Evolutionary conservation across 2,888 invertebrate genomes (phyloP), one percentile per base, ranked within the genome.

Genomic region (Leptodirus hochenwartii): DNA sequence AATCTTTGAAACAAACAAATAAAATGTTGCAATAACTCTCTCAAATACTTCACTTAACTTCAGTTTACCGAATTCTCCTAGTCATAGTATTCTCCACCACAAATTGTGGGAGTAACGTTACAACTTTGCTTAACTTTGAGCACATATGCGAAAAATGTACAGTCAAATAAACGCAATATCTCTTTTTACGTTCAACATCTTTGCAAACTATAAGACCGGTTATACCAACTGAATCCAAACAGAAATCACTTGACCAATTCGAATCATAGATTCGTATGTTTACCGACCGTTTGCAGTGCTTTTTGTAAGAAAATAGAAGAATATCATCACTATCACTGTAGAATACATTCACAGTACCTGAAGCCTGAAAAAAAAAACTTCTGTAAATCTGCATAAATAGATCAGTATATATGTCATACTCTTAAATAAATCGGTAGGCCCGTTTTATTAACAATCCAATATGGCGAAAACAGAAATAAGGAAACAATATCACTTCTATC

Each of bases 381-480:
- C 67, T 67, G 47, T 67, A 62, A 15, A 69, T 59, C 1, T 14
- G 5, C 15, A 11, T 11, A 23, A 25, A 16, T 9, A 17, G 8
- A 29, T 33, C 12, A 13, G 5, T 6, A 17, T 32, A 15, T 12
- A 32, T 15, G 15, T 20, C 48, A 50, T 50, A 79, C 82, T 63
- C 78, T 74, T 39, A 84, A 63, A 50, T 77, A 75, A 38, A 90
- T 52, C 3, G 87, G 82, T 36, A 88, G 56, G 9, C 80, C 80
- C 3, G 84, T 79, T 55, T 82, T 82, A 56, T 90, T 90, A 38
- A 88, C 72, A 45, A 90, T 64, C 87, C 88, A 90, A 51, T 78
- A 85, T 10, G 81, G 80, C 2, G 81, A 72, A 49, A 78, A 76
- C 44, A 82, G 59, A 44, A 64, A 64, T 30, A 82, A 52, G 37